Base-by-base conservation (phyloP, 1,140 invertebrate species). In the Dendrolimus kikuchii region DNA sequence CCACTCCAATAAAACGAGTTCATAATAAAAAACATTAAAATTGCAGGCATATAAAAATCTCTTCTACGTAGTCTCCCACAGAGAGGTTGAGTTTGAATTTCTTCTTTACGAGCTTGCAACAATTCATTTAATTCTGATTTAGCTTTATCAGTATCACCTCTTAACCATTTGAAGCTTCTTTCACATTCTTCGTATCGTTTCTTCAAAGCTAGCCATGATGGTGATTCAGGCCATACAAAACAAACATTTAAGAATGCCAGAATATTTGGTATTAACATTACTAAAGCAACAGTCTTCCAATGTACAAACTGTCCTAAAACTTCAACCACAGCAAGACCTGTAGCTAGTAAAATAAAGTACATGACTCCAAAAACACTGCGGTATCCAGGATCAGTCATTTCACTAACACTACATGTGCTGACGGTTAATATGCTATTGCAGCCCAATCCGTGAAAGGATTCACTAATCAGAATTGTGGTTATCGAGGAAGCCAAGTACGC, bases 181-280 rank as follows among this genome's bases (percentile, higher is more conserved):
- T 54, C 52, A 40, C 57, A 59, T 51, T 54, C 49, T 7, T 44
- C 23, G 9, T 54, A 51, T 7, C 49, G 44, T 40, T 53, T 49
- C 51, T 55, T 59, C 40, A 9, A 59, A 38, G 57, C 57, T 0
- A 59, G 41, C 57, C 57, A 59, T 0, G 40, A 51, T 8, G 57
- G 57, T 1, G 57, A 54, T 41, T 59, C 52, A 8, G 57, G 57
- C 52, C 52, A 59, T 5, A 37, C 4, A 23, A 23, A 23, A 48
- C 43, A 51, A 4, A 41, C 45, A 4, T 47, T 23, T 5, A 42
- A 7, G 4, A 54, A 8, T 5, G 57, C 52, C 44, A 59, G 2
- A 8, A 51, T 6, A 3, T 47, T 49, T 5, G 53, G 53, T 5
- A 5, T 23, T 5, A 48, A 9, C 52, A 59, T 54, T 8, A 55